A percentile compares a stretch with the other conserved stretches of the same genome.
Evolutionary conservation across 2,113 vertebrate species (phyloP).

Genomic region (Lamprotornis superbus): DNA sequence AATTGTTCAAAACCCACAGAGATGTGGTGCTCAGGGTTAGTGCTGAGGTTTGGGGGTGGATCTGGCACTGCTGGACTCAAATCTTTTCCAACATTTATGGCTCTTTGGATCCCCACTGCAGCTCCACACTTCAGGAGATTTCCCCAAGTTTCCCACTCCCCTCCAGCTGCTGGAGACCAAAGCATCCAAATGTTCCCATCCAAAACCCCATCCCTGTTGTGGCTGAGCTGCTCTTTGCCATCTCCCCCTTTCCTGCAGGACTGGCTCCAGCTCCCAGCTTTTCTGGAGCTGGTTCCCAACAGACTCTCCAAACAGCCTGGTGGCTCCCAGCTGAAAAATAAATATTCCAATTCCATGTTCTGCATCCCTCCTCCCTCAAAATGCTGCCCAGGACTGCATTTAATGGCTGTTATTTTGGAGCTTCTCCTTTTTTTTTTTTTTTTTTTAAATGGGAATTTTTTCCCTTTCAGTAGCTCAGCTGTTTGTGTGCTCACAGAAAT

Average conservation of each 20-base stretch:
- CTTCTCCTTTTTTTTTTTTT: no score
- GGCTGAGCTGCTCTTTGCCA: not conserved
- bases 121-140: not conserved
- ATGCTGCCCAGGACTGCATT: not conserved
- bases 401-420: not conserved
- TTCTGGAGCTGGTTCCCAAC: not conserved
- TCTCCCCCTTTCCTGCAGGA: not conserved
- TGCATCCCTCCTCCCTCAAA: not conserved
- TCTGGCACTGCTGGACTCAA: not conserved
- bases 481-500: not conserved
- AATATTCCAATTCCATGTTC: not conserved
- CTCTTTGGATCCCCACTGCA: not conserved
- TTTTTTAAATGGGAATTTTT: not conserved
- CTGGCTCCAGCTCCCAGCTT: not conserved
- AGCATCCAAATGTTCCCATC: fast-evolving
- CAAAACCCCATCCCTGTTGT: fast-evolving
- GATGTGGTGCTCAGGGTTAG: not conserved
- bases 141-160: not conserved
- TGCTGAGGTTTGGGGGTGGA: not conserved
- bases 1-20: no score
- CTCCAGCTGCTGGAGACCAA: not conserved
- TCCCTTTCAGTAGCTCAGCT: not conserved
- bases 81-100: not conserved
- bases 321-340: not conserved
- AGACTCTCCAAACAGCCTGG: not conserved